Evolutionary conservation across 2,888 invertebrate genomes (phyloP), one percentile per base, ranked within the genome.

Genomic region (Melinaea marsaeus): DNA sequence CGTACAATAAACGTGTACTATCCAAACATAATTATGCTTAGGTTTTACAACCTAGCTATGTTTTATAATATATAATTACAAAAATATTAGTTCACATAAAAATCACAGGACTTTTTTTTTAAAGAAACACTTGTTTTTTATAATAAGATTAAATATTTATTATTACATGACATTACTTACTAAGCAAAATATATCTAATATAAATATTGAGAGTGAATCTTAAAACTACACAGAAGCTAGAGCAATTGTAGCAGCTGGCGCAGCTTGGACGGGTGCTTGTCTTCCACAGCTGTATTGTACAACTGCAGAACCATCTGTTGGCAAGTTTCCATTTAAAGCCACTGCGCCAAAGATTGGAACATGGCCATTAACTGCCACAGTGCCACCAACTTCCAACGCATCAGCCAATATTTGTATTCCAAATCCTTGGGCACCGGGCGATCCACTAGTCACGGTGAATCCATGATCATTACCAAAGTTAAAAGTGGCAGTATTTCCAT

Each of bases 281-380:
- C 60, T 59, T 9, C 69, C 75, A 56, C 78, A 79, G 0, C 69
- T 74, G 60, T 81, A 86, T 47, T 74, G 79, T 0, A 84, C 84
- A 9, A 77, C 60, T 0, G 79, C 84, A 2, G 63, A 65, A 1
- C 87, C 87, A 64, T 78, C 79, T 0, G 79, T 77, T 2, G 83
- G 83, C 48, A 88, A 55, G 37, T 76, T 75, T 0, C 86, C 87
- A 62, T 78, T 80, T 0, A 87, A 57, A 2, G 74, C 70, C 0
- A 86, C 84, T 3, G 79, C 73, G 9, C 83, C 82, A 61, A 74
- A 76, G 13, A 88, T 75, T 11, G 88, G 88, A 72, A 86, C 74
- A 46, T 73, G 78, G 0, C 87, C 88, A 69, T 71, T 75, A 0
- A 87, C 81, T 3, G 76, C 73, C 0, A 87, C 79, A 1, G 72